Conservation (phyloP, 2,888 invertebrate species). For the Dicyrtoma fusca region DNA sequence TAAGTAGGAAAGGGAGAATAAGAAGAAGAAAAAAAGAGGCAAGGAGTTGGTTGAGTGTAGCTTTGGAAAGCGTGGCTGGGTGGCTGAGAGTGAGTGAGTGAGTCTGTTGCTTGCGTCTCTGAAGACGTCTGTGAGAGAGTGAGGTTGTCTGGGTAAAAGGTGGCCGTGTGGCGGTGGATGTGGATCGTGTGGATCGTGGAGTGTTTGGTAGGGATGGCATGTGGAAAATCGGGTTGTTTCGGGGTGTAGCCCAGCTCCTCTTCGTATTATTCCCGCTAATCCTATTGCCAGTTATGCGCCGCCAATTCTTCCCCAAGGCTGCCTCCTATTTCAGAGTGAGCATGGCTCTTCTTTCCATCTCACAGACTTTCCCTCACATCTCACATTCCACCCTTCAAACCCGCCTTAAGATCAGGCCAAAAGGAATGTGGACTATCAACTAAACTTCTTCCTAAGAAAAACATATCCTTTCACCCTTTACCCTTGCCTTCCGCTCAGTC, state of each 20-base stretch:
- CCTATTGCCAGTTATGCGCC: slow-evolving; percentile 44
- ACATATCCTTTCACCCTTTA: slow-evolving; percentile 12
- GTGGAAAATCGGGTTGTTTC: slow-evolving; percentile 36
- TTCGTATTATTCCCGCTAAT: slow-evolving; percentile 47
- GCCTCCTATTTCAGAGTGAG: slow-evolving; percentile 20
- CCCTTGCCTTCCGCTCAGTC: slow-evolving; percentile 3
- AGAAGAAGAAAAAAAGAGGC: slow-evolving; percentile 1
- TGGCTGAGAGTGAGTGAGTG: background rate
- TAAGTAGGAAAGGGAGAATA: slow-evolving; percentile 47
- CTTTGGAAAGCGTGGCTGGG: slow-evolving; percentile 11
- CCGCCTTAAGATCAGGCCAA: slow-evolving; percentile 21
- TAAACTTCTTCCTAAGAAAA: slow-evolving; percentile 6
- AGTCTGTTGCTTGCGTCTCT: too few relatives aligned
- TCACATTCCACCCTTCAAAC: slow-evolving; percentile 26
- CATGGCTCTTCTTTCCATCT: slow-evolving; percentile 25
- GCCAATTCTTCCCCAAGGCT: slow-evolving; percentile 28
- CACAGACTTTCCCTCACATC: slow-evolving; percentile 7
- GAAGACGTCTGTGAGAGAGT: too few relatives aligned
- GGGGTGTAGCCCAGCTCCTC: slow-evolving; percentile 33
- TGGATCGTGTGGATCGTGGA: slow-evolving; percentile 12
- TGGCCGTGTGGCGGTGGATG: slow-evolving; percentile 5
- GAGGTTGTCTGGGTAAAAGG: background rate
- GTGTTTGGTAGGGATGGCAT: slow-evolving; percentile 29
- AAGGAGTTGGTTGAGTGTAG: background rate
- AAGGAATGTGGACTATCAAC: slow-evolving; percentile 9